Evolutionary conservation across 1,140 invertebrate species (phyloP).

Genomic region (Trichonephila clavipes): DNA sequence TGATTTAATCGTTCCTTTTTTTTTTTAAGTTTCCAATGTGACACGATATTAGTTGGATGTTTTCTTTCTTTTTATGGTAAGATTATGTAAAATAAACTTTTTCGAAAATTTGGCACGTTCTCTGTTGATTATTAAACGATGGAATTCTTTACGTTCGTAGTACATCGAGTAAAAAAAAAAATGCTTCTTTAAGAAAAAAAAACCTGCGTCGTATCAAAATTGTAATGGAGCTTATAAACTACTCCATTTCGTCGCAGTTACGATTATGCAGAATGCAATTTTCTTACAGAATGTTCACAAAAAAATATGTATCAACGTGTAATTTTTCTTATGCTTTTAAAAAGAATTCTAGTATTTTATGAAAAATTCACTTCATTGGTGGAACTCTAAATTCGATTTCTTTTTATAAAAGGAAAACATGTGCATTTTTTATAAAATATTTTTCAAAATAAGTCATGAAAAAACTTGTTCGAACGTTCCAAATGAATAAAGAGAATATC

Average conservation of each 20-base stretch:
- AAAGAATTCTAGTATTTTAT: neutral
- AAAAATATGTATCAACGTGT: neutral
- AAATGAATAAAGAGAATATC: no score
- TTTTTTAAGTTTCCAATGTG: neutral
- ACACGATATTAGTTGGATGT: neutral
- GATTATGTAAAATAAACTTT: slow-evolving; percentile 9
- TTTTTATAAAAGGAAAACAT: no score
- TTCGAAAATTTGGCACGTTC: slow-evolving; percentile 15
- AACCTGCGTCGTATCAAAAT: neutral
- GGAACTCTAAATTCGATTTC: no score
- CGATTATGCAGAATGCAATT: neutral
- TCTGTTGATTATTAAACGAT: neutral
- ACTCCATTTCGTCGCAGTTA: neutral
- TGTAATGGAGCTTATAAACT: neutral
- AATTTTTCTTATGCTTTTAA: neutral
- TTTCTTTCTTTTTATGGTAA: neutral
- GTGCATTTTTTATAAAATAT: no score
- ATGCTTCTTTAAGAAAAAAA: neutral
- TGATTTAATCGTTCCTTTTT: neutral
- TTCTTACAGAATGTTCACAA: neutral
- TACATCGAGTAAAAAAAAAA: neutral
- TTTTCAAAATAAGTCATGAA: no score
- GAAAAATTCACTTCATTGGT: neutral
- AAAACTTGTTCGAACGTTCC: no score
- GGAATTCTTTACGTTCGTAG: neutral